Base-by-base conservation (phyloP, 2,888 invertebrate genomes). In the Coelopa pilipes region DNA sequence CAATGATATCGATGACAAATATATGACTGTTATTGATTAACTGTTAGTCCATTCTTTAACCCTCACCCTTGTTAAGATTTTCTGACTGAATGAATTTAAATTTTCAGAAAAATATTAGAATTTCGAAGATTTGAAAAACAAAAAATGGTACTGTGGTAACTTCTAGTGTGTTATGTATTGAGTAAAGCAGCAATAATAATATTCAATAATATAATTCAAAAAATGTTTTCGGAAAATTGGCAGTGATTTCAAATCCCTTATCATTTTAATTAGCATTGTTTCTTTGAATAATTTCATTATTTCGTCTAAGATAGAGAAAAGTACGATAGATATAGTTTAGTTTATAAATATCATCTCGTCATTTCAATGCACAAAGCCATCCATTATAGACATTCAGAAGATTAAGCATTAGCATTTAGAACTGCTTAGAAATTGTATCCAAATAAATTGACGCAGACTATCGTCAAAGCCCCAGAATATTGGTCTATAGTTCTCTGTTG, bases 21-120 rank as follows among this genome's bases (percentile, higher is more conserved):
- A 59, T 72, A 72, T 68, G 67, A 73, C 73, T 60, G 60, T 73
- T 67, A 73, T 73, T 73, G 73, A 62, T 73, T 67, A 12, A 73
- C 17, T 45, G 68, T 62, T 55, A 63, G 46, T 17, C n/a, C 60
- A 59, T 19, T 70, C 49, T 19, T 34, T 71, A 55, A 15, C 19
- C 50, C 50, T 46, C 63, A 45, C 66, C 62, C 62, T n/a, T 24
- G 24, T 62, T 53, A 53, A 53, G 13, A 15, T 53, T 53, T 53
- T 15, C 53, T 15, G 53, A 34, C 53, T 53, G 13, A 53, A 53
- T 15, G 13, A 53, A 53, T 53, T 53, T 53, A 53, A 53, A 53
- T 34, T 34, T 34, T 34, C 34, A 34, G n/a, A 53, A 53, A 53
- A 53, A 9, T 53, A 15, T 53, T 15, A 53, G 53, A 53, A 53